Percentiles rank a stretch among this genome's conserved stretches.
Conservation (phyloP, 2,888 invertebrate genomes). For the Patella pellucida region DNA sequence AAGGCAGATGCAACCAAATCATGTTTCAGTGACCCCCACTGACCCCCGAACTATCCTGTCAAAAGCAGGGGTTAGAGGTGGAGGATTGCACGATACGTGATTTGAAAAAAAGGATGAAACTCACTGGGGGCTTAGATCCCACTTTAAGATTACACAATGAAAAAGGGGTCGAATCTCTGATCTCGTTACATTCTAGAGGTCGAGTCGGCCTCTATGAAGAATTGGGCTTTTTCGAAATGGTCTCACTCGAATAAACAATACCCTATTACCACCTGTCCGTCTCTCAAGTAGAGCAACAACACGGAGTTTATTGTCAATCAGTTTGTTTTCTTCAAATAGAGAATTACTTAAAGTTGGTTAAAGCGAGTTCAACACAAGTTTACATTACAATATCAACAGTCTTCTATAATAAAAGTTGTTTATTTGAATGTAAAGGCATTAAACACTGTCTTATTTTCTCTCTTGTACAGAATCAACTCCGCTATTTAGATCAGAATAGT, state of each 20-base stretch:
- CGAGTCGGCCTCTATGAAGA: background rate
- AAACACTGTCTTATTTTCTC: too few relatives aligned
- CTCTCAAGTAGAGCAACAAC: background rate
- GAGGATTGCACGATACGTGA: background rate
- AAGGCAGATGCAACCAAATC: constrained; percentile 2
- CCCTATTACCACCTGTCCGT: background rate
- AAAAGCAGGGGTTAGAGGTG: background rate
- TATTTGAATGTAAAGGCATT: too few relatives aligned
- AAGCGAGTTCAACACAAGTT: too few relatives aligned
- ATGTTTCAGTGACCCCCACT: too few relatives aligned
- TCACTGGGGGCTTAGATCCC: background rate
- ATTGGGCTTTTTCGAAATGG: background rate
- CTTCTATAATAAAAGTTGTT: too few relatives aligned
- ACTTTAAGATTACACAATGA: background rate
- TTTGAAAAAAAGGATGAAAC: background rate
- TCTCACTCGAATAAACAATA: background rate
- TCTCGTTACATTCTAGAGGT: background rate
- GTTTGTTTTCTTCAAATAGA: too few relatives aligned
- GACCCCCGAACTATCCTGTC: too few relatives aligned
- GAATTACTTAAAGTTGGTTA: too few relatives aligned
- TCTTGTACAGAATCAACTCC: too few relatives aligned
- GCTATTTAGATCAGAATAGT: too few relatives aligned
- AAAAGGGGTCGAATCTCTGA: background rate
- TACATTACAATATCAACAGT: too few relatives aligned
- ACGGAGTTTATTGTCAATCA: too few relatives aligned